phyloP scores from a whole-genome alignment of 2,888 invertebrate genomes.

The Carterocephalus palaemon region DNA sequence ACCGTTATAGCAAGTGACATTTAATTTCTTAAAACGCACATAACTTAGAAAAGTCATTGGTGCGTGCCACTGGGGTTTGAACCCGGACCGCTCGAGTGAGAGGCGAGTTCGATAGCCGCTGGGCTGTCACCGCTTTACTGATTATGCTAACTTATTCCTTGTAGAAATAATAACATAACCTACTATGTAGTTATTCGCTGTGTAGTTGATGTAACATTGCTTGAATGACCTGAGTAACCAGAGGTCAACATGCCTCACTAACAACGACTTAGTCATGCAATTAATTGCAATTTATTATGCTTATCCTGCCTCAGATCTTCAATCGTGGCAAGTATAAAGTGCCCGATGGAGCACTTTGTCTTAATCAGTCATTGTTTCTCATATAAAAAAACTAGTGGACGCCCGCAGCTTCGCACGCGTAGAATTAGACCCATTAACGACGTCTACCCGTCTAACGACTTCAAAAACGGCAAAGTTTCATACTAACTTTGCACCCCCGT shows the following conservation, averaged over 20 bases:
- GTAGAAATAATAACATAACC: too few relatives aligned
- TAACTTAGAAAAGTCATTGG: too few relatives aligned
- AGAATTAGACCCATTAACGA: not conserved
- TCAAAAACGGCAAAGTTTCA: too few relatives aligned
- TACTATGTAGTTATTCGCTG: not conserved
- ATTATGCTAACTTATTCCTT: too few relatives aligned
- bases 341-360: conserved; percentile 5
- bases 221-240: conserved; percentile 3
- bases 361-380: conserved; percentile 15
- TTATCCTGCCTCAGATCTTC: conserved; percentile 16
- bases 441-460: too few relatives aligned
- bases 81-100: too few relatives aligned
- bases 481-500: too few relatives aligned
- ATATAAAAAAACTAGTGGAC: not conserved
- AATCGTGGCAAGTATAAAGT: conserved; percentile 4
- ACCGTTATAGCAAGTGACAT: too few relatives aligned
- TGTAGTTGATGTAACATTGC: not conserved
- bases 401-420: not conserved
- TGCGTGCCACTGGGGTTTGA: too few relatives aligned
- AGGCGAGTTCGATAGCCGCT: too few relatives aligned
- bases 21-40: too few relatives aligned
- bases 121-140: too few relatives aligned
- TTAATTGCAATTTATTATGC: conserved; percentile 21
- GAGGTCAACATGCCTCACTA: conserved; percentile 9
- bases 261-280: conserved; percentile 16